These are phyloP conservation scores for Tapirus terrestris DNA, from an alignment of 2,113 vertebrate genomes.

Conservation along the genomic window DNA sequence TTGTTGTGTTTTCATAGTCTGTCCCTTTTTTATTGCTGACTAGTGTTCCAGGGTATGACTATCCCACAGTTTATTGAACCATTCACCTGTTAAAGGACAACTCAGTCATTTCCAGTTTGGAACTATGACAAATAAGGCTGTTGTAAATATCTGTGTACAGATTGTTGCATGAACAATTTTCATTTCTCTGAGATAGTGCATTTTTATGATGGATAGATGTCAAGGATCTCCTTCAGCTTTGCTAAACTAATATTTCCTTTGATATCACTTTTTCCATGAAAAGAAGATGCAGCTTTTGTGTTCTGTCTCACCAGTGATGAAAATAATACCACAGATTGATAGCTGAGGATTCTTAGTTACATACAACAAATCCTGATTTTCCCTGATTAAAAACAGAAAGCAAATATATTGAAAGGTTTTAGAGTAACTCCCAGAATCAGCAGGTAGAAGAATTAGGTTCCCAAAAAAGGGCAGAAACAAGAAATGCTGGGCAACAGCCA, in stretches of 20 bases:
- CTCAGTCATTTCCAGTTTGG: neutral
- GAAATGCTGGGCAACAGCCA: neutral
- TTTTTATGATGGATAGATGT: neutral
- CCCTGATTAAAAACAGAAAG: neutral
- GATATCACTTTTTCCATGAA: neutral
- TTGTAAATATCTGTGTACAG: neutral
- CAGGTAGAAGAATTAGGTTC: neutral
- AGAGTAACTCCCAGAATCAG: neutral
- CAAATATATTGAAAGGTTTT: neutral
- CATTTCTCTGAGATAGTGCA: neutral
- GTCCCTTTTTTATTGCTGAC: neutral
- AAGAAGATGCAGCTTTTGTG: neutral
- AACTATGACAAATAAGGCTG: neutral
- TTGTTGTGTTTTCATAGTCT: neutral
- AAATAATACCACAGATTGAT: neutral
- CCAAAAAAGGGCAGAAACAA: neutral
- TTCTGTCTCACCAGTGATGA: neutral
- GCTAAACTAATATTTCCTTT: neutral
- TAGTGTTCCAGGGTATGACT: neutral
- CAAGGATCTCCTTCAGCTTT: neutral
- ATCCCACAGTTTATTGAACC: neutral
- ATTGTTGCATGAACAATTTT: neutral
- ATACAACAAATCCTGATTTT: neutral
- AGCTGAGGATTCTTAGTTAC: neutral
- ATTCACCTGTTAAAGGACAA: neutral